Percentiles rank a stretch among this genome's conserved stretches.
phyloP scores from a whole-genome alignment of 2,113 vertebrate species.

The Oophaga pumilio region DNA sequence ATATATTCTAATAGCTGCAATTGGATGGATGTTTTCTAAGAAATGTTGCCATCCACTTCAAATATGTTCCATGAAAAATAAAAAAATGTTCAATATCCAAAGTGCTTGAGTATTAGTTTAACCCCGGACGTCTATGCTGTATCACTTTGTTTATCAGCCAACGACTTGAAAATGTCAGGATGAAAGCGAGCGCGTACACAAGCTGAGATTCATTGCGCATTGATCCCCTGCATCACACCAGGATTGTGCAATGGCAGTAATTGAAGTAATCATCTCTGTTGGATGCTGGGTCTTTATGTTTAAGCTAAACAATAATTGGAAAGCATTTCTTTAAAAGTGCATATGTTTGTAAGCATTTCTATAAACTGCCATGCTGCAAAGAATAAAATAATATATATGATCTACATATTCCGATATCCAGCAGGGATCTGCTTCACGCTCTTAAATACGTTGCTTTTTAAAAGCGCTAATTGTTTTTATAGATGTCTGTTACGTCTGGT shows the following conservation, averaged over 20 bases:
- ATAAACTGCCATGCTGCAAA: constrained; percentile 31
- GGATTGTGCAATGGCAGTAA: constrained; percentile 40
- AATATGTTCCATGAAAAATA: not conserved
- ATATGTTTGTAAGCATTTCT: constrained; percentile 43
- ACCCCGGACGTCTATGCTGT: constrained; percentile 22
- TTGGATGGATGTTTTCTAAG: not conserved
- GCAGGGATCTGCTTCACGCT: constrained; percentile 8
- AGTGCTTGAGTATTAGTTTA: not conserved
- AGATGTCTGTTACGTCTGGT: not conserved
- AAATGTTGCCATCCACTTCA: not conserved
- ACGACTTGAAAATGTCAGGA: not conserved
- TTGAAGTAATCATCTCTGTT: constrained; percentile 49
- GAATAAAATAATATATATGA: constrained; percentile 34
- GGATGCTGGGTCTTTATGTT: constrained; percentile 43
- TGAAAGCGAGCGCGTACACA: constrained; percentile 26
- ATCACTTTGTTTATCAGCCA: constrained; percentile 20
- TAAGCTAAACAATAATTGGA: constrained; percentile 45
- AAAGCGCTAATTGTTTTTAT: constrained; percentile 26
- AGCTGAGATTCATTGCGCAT: constrained; percentile 43
- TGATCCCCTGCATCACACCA: constrained; percentile 37
- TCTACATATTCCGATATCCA: constrained; percentile 17
- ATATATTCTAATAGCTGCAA: not conserved
- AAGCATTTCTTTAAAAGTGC: constrained; percentile 49
- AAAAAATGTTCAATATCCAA: not conserved
- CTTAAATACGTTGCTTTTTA: constrained; percentile 30